Conservation (phyloP, 2,797 vertebrate species). For the Clarias laeviceps region DNA sequence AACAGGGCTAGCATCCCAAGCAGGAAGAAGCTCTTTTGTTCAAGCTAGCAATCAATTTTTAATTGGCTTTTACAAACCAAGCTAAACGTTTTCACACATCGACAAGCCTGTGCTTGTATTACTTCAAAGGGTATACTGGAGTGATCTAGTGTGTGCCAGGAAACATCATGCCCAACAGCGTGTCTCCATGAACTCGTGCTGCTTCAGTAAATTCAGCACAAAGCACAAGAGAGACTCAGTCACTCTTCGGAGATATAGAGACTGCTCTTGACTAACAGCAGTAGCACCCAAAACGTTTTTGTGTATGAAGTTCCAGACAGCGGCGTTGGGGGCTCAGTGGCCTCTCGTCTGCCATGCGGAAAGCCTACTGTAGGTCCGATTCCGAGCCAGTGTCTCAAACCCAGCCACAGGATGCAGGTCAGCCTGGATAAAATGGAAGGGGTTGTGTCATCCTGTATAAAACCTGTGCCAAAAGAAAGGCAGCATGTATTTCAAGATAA, state of each 20-base stretch:
- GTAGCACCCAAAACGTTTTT: neutral
- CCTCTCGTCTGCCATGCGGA: too few relatives aligned
- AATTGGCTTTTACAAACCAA: slow-evolving; percentile 60
- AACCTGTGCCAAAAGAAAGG: too few relatives aligned
- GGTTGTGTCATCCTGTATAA: too few relatives aligned
- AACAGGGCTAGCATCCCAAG: slow-evolving; percentile 41
- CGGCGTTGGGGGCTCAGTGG: too few relatives aligned
- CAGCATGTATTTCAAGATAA: neutral
- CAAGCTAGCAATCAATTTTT: slow-evolving; percentile 55
- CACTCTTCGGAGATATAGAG: neutral
- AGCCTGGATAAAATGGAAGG: too few relatives aligned
- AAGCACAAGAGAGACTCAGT: neutral
- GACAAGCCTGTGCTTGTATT: neutral
- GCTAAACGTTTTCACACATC: slow-evolving; percentile 47
- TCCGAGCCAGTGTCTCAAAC: too few relatives aligned
- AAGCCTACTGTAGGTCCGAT: neutral
- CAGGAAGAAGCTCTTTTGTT: slow-evolving; percentile 40
- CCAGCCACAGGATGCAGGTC: too few relatives aligned
- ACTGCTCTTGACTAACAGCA: neutral
- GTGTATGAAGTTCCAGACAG: too few relatives aligned
- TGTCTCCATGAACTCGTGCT: neutral
- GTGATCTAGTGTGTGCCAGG: neutral
- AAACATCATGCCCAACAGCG: neutral
- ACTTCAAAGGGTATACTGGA: neutral
- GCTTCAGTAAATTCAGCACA: slow-evolving; percentile 1